These are phyloP conservation scores for Pyrrhia umbra DNA, from an alignment of 2,888 invertebrate species.

Conservation along the genomic window DNA sequence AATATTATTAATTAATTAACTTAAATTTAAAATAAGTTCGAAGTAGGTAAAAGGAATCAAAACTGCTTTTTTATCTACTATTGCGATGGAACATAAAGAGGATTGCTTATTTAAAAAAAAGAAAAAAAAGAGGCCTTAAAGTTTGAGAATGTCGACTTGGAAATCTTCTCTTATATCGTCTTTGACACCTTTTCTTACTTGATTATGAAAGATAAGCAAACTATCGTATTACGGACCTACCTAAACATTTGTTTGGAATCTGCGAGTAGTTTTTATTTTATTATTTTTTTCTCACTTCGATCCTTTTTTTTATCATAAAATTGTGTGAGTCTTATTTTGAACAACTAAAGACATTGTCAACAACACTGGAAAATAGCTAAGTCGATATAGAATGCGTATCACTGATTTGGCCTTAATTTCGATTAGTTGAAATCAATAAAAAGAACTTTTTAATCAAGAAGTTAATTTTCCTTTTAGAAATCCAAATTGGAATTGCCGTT, in stretches of 20 bases:
- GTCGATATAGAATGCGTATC: slow-evolving; percentile 24
- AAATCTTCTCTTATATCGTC: slow-evolving; percentile 13
- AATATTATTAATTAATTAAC: no score
- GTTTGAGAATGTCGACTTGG: not conserved
- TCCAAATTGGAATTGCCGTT: slow-evolving; percentile 61
- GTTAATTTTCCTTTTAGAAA: slow-evolving; percentile 62
- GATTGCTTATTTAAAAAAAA: slow-evolving; percentile 23
- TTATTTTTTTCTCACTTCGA: not conserved
- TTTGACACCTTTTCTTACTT: slow-evolving; percentile 51
- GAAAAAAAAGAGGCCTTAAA: slow-evolving; percentile 6
- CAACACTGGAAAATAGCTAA: slow-evolving; percentile 22
- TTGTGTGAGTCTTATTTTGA: not conserved
- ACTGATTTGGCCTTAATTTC: slow-evolving; percentile 57
- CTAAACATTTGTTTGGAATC: slow-evolving; percentile 46
- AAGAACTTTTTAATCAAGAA: slow-evolving; percentile 62
- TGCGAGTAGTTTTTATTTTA: slow-evolving; percentile 24
- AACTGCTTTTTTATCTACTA: not conserved
- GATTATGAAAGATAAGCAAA: slow-evolving; percentile 37
- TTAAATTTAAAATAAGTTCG: not conserved
- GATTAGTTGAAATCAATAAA: slow-evolving; percentile 58
- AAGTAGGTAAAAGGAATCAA: not conserved
- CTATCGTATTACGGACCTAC: slow-evolving; percentile 44
- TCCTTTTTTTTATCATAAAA: slow-evolving; percentile 8
- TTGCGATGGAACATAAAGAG: slow-evolving; percentile 9
- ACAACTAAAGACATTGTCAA: slow-evolving; percentile 4